Evolutionary conservation across 1,140 invertebrate species (phyloP), one percentile per base, ranked within the genome.

Genomic region (Drosophila grimshawi): DNA sequence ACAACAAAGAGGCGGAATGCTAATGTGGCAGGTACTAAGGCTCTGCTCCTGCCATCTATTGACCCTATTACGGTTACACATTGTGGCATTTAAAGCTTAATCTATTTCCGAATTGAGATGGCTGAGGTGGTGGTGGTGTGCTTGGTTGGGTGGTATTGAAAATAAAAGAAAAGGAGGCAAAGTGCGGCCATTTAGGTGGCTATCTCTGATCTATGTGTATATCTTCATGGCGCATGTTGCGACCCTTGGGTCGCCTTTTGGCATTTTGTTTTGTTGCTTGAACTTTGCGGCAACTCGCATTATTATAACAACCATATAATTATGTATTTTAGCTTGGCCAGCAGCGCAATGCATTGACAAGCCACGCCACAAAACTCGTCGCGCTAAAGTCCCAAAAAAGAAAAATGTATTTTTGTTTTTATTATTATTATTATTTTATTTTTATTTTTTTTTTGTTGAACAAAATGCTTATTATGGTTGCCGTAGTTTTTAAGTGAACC

Each of bases 241-340:
- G 56, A 56, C 29, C 69, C 49, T 49, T 49, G 10, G 52, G 64
- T 46, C 32, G 1, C 3, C 39, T 53, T 70, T 69, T 43, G 19
- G 7, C 39, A 62, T 73, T 48, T 29, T 51, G 46, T 63, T 77
- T 74, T 52, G 73, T 70, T 74, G 49, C 67, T 71, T 85, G 35
- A 82, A 88, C 67, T 86, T 81, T 88, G 61, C 49, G 52, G 76
- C 57, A 88, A 88, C 82, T 86, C 71, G 71, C 82, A 86, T 86
- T 86, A 88, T 79, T 73, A 86, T 79, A 88, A 79, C 67, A 66
- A 71, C 55, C 71, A 82, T 76, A 82, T 86, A 88, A 88, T 82
- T 82, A 82, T 88, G 83, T 74, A 86, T 86, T 86, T 86, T 66
- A 63, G 63, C 61, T 43, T 76, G 62, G 55, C 79, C 80, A 67